Evolutionary conservation across 2,888 invertebrate species (phyloP), one percentile per base, ranked within the genome.

Genomic region (Campoplex nolae): DNA sequence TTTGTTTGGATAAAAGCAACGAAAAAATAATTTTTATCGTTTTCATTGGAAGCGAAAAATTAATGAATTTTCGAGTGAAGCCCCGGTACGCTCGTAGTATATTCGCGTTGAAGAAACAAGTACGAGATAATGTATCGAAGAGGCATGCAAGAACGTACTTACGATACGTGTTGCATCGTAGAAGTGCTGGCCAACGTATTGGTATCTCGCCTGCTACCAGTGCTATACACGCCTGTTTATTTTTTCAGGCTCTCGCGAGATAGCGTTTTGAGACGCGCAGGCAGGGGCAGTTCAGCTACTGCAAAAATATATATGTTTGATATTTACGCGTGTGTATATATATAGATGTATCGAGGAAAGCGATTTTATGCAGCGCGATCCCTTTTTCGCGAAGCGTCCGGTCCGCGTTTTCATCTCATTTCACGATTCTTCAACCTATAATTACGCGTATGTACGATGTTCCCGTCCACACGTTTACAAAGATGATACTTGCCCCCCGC

Each of bases 351-450:
- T 13, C 6, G 3, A 28, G 9, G 28, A 23, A 23, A 23, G 23
- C 13, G 58, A 71, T 51, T 42, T 73, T 62, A 65, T 62, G 38
- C 56, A 23, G 23, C 65, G 28, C 81, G 68, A 68, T 86, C 81
- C 78, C 77, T 56, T 80, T 83, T 77, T 83, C 74, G 70, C 74
- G 81, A 78, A 84, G 78, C 68, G 62, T 68, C 65, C 71, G 84
- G 56, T 65, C 81, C 84, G 77, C 70, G 56, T 84, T 87, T 87
- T 82, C 84, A 82, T 87, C 87, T 84, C 84, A 65, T 87, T 87
- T 77, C 80, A 28, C 78, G 80, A 87, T 82, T 84, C 84, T 28
- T 48, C 54, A 84, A 80, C 87, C 87, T 84, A 84, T 87, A 87
- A 87, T 87, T 87, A 87, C 84, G 84, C 56, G 28, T 74, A 38